These are phyloP conservation scores for Caenorhabditis sp. DNA, from an alignment of 2,888 invertebrate genomes.

Conservation along the genomic window DNA sequence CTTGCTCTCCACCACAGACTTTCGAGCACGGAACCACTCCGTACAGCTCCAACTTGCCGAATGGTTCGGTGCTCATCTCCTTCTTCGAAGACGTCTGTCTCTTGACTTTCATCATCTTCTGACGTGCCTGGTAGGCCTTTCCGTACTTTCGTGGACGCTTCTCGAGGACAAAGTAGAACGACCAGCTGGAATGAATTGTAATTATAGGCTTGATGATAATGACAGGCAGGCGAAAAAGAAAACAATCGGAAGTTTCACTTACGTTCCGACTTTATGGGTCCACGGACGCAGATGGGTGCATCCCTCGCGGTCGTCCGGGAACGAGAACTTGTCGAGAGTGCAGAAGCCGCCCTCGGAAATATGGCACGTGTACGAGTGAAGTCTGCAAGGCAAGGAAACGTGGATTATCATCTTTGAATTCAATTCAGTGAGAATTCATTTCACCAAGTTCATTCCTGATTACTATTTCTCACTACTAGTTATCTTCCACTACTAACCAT, in stretches of 20 bases:
- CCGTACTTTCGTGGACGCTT: conserved; percentile 66
- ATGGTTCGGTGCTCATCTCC: conserved; percentile 38
- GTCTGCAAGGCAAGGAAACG: conserved; percentile 60
- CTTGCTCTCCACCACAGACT: conserved; percentile 24
- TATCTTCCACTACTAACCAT: not conserved
- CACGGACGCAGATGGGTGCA: conserved; percentile 69
- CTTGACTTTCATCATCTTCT: conserved; percentile 35
- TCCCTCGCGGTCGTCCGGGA: conserved; percentile 58
- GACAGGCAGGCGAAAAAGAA: not conserved
- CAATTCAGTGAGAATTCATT: not conserved
- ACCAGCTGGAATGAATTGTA: conserved; percentile 56
- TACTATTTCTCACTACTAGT: conserved; percentile 11
- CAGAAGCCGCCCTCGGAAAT: conserved; percentile 70
- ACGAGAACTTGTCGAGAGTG: conserved; percentile 67
- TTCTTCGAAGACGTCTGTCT: conserved; percentile 32
- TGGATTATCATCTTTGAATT: not conserved
- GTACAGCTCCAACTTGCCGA: conserved; percentile 39
- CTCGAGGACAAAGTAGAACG: conserved; percentile 74
- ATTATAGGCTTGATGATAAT: conserved; percentile 15
- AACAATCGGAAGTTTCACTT: conserved; percentile 43
- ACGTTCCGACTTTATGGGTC: conserved; percentile 59
- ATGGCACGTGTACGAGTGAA: conserved; percentile 71
- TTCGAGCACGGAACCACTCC: conserved; percentile 55
- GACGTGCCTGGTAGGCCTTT: conserved; percentile 20
- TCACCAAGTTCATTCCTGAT: not conserved